Base-by-base conservation (phyloP, 1,140 invertebrate genomes). In the Drosophila mayri region DNA sequence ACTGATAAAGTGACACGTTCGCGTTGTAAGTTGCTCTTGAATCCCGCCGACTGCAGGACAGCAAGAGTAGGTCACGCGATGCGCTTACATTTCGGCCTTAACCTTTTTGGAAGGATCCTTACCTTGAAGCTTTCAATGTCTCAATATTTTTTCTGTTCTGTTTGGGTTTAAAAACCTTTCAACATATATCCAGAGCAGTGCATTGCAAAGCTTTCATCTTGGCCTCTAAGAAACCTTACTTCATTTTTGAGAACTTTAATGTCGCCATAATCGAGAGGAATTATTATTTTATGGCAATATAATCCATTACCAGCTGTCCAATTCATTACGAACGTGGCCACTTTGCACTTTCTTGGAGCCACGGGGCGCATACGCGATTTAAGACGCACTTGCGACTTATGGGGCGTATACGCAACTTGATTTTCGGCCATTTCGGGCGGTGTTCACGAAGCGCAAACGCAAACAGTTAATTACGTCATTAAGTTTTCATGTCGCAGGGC, bases 401-500 rank as follows among this genome's bases (percentile, higher is more conserved):
- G 54, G 47, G 47, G 64, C 79, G 80, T 83, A 83, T 83, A 79
- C 76, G 80, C 71, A 55, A 77, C 58, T 58, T 58, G 37, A 47
- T 46, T 44, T 55, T 22, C 43, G 40, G 40, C 8, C 71, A 70
- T 37, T 44, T 57, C 55, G 78, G 22, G 81, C 60, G 50, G 58
- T 30, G n/a, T 49, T 47, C 73, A 80, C 74, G 72, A 71, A 87
- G 72, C 77, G 65, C 84, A 80, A 87, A 88, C 77, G 85, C 84
- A 84, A 88, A 87, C 84, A 90, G 85, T 90, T 90, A 90, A 90
- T 90, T 90, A 85, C 81, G 70, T 73, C 85, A 90, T 90, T 90
- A 90, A 90, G 81, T 90, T 90, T 90, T 90, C 85, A 90, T 90
- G 85, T 66, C 58, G 71, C 75, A 73, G 70, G 46, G 37, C 58